Evolutionary conservation across 2,888 invertebrate species (phyloP), one percentile per base, ranked within the genome.

Genomic region (Agonum fuliginosum): DNA sequence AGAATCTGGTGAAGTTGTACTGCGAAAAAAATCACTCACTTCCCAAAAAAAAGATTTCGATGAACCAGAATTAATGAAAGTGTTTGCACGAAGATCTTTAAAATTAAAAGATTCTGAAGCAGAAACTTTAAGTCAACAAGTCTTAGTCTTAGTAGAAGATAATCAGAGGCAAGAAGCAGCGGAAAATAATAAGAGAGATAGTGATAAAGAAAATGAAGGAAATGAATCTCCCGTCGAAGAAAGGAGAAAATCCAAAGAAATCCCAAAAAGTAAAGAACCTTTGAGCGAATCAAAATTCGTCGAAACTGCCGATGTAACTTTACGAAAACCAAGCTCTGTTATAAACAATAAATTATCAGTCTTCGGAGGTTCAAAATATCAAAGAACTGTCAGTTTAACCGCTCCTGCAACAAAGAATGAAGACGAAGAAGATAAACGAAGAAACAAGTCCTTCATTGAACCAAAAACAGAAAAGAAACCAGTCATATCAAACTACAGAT

Each of bases 1-100:
- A 12, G 54, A 24, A 10, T 5, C 54, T 22, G 43, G 79, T 76
- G 84, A 86, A 0, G 91, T 91, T 1, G 86, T 91, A 1, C 87
- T 90, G 78, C 86, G 92, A 8, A 89, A 89, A 81, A 91, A 91
- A 82, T 89, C 90, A 0, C 83, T 89, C 2, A 85, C 88, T 0
- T 85, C 87, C 1, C 76, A 87, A 86, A 78, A 85, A 86, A 89
- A 88, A 81, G 89, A 90, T 74, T 93, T 94, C 77, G 92, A 93
- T 34, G 93, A 94, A 84, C 94, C 94, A 0, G 94, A 94, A 85
- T 84, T 94, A 5, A 92, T 94, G 91, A 94, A 94, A 86, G 95
- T 95, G 0, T 95, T 95, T 84, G 94, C 94, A 0, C 88, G 95
- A 48, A 87, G 94, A 77, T 95, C 94, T n/a, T 87, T 95, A 0